Evolutionary conservation across 1,140 invertebrate genomes (phyloP), one percentile per base, ranked within the genome.

Genomic region (Papilio glaucus): DNA sequence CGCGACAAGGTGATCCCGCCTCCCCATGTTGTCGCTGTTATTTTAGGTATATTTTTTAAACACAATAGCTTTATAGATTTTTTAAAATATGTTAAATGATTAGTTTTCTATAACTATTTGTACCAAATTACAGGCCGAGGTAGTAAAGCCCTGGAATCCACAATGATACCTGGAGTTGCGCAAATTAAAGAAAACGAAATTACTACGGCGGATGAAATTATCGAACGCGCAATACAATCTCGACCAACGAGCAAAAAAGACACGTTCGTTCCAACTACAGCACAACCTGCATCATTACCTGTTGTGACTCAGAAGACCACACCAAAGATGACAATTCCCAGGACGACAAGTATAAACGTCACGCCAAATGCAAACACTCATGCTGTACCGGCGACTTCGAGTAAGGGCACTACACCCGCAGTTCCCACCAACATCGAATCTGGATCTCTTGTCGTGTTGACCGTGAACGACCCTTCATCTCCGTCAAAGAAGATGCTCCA

Each of bases 401-500:
- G 68, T 26, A 33, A 60, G 7, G 13, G 8, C 62, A 62, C 82
- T 15, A 72, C 76, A 10, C 73, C 81, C 0, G 77, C 78, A 21
- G 77, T 89, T 21, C 86, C 89, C 2, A 15, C 80, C 0, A 90
- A 92, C 60, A 88, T 92, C 4, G 88, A 90, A 72, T 79, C 78
- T 3, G 91, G 91, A 3, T 93, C 91, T 0, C 73, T 93, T 15
- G 90, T 93, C 0, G 89, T 91, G 0, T 72, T 93, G 12, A 87
- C 89, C 4, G 88, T 91, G 0, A 84, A 89, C 60, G 89, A 93
- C 65, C 91, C 91, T 0, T 83, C 83, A 3, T 85, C 86, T 0
- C 87, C 91, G 0, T 78, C 88, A 0, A 91, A 92, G 77, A 93
- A 91, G 75, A 89, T 91, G 84, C 71, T 93, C 7, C 91, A 93